phyloP scores from a whole-genome alignment of 2,797 vertebrate genomes.

The Benthosema pterotum region DNA sequence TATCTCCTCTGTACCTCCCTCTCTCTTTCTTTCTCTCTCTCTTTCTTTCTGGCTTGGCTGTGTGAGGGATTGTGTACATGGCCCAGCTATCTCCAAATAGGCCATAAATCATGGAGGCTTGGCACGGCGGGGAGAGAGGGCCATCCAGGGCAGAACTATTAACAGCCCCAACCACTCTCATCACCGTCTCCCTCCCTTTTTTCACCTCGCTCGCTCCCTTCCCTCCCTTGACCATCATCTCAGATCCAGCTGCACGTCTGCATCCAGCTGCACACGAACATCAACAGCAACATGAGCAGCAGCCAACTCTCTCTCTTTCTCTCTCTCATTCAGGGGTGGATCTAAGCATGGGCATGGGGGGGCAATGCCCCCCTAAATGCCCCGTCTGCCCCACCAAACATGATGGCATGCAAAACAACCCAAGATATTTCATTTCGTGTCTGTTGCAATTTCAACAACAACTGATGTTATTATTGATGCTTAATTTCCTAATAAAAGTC shows the following conservation, averaged over 20 bases:
- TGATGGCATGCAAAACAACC: no score
- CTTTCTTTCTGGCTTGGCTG: slow-evolving; percentile 30
- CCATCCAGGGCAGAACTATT: slow-evolving; percentile 65
- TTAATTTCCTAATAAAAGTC: no score
- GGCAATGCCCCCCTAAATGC: no score
- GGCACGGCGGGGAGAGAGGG: slow-evolving; percentile 48
- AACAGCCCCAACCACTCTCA: slow-evolving; percentile 61
- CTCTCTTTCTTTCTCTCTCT: slow-evolving; percentile 24
- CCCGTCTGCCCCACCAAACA: no score
- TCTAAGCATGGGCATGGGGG: no score
- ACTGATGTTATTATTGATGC: no score
- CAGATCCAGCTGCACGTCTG: slow-evolving; percentile 15
- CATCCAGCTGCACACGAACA: slow-evolving; percentile 7
- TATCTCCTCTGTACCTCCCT: slow-evolving; percentile 14
- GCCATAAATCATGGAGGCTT: slow-evolving; percentile 73
- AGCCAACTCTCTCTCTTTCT: background rate
- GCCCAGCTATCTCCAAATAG: slow-evolving; percentile 72
- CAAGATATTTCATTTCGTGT: no score
- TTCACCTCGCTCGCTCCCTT: slow-evolving; percentile 27
- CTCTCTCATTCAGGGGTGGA: slow-evolving; percentile 8
- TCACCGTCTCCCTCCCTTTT: slow-evolving; percentile 43
- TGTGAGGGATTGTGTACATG: slow-evolving; percentile 62
- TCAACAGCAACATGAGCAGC: background rate
- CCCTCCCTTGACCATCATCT: slow-evolving; percentile 5
- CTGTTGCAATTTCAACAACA: no score